phyloP scores from a whole-genome alignment of 2,797 vertebrate species.

The Enteromius paludinosus region DNA sequence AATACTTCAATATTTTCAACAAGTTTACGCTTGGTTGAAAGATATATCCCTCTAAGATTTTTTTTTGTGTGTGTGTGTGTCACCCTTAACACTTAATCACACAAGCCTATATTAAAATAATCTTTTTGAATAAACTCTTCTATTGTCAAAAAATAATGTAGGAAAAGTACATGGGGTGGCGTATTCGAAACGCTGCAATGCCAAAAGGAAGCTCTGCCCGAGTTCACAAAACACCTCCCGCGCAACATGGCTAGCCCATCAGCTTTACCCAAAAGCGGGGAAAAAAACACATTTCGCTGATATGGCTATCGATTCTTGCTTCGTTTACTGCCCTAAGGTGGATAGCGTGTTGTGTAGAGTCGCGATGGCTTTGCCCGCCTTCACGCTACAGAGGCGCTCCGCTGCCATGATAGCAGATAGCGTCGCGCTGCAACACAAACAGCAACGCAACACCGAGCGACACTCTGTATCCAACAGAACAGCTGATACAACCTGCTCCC shows the following conservation, averaged over 20 bases:
- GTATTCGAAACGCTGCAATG: conserved; percentile 32
- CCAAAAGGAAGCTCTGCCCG: neutral
- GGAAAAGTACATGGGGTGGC: conserved; percentile 22
- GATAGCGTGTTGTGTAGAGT: conserved; percentile 45
- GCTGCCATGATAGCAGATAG: conserved; percentile 69
- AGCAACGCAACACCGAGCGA: conserved; percentile 63
- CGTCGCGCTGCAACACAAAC: conserved; percentile 61
- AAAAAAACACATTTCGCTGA: neutral
- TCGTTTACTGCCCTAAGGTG: neutral
- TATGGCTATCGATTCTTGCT: neutral
- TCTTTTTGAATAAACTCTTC: neutral
- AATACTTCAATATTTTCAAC: neutral
- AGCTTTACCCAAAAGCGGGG: neutral
- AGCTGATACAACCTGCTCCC: conserved; percentile 43
- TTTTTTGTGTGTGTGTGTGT: too few species aligned
- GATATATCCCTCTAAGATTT: neutral
- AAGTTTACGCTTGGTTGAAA: neutral
- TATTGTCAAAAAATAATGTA: neutral
- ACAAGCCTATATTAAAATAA: neutral
- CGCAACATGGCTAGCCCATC: neutral
- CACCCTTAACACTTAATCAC: neutral
- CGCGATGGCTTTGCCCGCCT: conserved; percentile 64
- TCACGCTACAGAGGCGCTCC: conserved; percentile 64
- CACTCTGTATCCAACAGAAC: conserved; percentile 61
- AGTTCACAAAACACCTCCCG: conserved; percentile 28